Evolutionary conservation across 1,140 invertebrate species (phyloP).

Genomic region (Aphaenogaster rudis): DNA sequence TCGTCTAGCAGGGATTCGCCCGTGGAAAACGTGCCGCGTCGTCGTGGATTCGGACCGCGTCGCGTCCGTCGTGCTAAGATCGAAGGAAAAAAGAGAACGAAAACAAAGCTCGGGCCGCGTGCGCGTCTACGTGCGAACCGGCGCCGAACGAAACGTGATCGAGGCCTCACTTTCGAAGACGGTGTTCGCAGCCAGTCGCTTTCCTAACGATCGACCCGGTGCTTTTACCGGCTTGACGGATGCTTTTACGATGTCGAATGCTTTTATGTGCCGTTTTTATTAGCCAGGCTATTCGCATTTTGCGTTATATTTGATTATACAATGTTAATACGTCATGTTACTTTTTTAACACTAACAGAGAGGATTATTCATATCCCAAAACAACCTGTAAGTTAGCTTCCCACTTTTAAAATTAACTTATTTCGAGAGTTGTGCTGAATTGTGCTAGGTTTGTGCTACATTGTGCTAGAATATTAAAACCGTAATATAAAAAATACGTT

Average conservation of each 20-base stretch:
- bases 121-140: slow-evolving; percentile 61
- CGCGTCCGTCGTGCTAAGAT: slow-evolving; percentile 41
- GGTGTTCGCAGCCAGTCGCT: slow-evolving; percentile 65
- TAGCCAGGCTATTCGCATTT: background rate
- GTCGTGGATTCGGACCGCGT: slow-evolving; percentile 44
- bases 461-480: no score
- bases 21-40: background rate
- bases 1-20: slow-evolving; percentile 38
- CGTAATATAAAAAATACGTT: no score
- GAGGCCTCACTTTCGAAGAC: slow-evolving; percentile 82
- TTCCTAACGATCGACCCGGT: slow-evolving; percentile 70
- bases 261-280: slow-evolving; percentile 65
- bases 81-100: slow-evolving; percentile 48
- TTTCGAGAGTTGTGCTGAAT: no score
- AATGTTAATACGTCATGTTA: no score
- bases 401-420: no score
- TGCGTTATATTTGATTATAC: background rate
- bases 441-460: no score
- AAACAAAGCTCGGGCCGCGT: slow-evolving; percentile 47
- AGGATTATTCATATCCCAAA: background rate
- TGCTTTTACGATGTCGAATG: slow-evolving; percentile 63
- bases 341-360: background rate
- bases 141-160: slow-evolving; percentile 78
- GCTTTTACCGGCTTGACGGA: slow-evolving; percentile 62
- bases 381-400: background rate